Evolutionary conservation across 1,140 invertebrate genomes (phyloP), one percentile per base, ranked within the genome.

Genomic region (Drosophila varians): DNA sequence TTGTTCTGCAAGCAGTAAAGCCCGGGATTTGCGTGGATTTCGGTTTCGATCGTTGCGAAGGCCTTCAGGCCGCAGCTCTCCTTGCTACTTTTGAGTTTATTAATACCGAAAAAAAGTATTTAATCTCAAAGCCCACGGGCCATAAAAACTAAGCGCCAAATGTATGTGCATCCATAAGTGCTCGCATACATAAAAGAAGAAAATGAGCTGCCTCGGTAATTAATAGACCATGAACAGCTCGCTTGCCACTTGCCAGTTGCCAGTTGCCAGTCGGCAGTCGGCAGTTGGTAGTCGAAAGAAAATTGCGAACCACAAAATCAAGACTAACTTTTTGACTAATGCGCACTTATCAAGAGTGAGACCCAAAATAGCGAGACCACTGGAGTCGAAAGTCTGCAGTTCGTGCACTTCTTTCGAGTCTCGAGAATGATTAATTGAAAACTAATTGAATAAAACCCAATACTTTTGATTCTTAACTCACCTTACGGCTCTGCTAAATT

Each of bases 171-270:
- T 66, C 25, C 64, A 19, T 54, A 38, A 34, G 55, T 53, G 54
- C 53, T 1, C 12, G 9, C 34, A n/a, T n/a, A n/a, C n/a, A n/a
- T n/a, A 16, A 5, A 12, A 75, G 80, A 75, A 75, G 70, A 83
- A 84, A 77, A 74, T 78, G 53, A 49, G 57, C 75, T 54, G 60
- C 56, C 57, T 34, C 4, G 40, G 40, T 60, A 75, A 76, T 84
- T 84, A 84, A 84, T 84, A 84, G 79, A 84, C 79, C 79, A 84
- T 84, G 80, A 84, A 84, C 52, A 69, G 53, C 51, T 47, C 69
- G 70, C 74, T 21, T 4, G 21, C 21, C 21, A 21, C 2, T 21
- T n/a, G 21, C 21, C 21, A 21, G 21, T 21, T 4, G 21, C 21
- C 21, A 21, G 21, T 21, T n/a, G 21, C 21, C 21, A 21, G 21